Evolutionary conservation across 2,888 invertebrate genomes (phyloP), one percentile per base, ranked within the genome.

Genomic region (Sycophila texana): DNA sequence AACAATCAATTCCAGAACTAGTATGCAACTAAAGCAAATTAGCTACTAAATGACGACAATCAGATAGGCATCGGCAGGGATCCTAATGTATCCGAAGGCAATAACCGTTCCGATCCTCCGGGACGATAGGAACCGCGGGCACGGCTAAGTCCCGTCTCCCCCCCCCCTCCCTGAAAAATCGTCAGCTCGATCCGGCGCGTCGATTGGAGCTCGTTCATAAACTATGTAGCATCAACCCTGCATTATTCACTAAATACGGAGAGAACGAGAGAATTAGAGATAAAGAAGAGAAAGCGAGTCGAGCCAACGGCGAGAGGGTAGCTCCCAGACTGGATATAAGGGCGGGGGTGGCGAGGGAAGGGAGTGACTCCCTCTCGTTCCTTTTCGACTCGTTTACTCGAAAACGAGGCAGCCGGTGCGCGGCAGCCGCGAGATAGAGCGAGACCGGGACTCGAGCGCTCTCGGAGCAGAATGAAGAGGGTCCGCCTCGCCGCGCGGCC

Each of bases 161-260:
- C 53, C 30, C 53, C 0, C 22, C 53, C 20, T 73, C 22, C 53
- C 20, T 73, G 55, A 73, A 68, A 58, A 78, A 61, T 67, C 47
- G 60, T 26, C 53, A n/a, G 47, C 13, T 72, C 51, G 22, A 51
- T 55, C 39, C 18, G 1, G 4, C 51, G 18, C 12, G 39, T 39
- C 39, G 58, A 18, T 10, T 20, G 13, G 20, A 13, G 18, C 53
- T 14, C 22, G 68, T 39, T 39, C 61, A 53, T 71, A 79, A 79
- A 63, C 71, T 60, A 71, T 26, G 60, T 47, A 47, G 72, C 61
- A 66, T 72, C 47, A 71, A 60, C 61, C 51, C 57, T 75, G 65
- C 68, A 79, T 79, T 81, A 81, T 81, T 79, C 57, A 76, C 73
- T 73, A 73, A 81, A 67, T 73, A 73, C 61, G 57, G 65, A 5